phyloP scores from a whole-genome alignment of 2,888 invertebrate genomes.

The Hesperia comma region DNA sequence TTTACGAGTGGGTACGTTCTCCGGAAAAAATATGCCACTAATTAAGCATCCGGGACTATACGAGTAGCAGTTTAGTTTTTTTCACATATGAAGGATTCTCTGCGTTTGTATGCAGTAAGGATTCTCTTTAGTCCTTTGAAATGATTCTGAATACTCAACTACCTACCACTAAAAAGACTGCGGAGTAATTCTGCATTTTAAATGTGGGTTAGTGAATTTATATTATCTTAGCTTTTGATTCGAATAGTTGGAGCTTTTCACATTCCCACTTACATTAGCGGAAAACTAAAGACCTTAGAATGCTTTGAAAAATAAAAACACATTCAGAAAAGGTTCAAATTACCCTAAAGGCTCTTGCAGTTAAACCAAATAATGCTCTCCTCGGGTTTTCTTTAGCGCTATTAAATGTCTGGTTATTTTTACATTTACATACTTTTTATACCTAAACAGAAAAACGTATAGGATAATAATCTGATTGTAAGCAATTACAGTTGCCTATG shows the following conservation, averaged over 20 bases:
- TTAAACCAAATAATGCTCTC: background rate
- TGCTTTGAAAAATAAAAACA: background rate
- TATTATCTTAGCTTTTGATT: slow-evolving; percentile 1
- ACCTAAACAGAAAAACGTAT: too few species aligned
- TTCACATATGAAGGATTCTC: slow-evolving; percentile 15
- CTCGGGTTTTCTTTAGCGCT: background rate
- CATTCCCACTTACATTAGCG: background rate
- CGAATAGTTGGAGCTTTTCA: background rate
- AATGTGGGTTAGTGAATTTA: slow-evolving; percentile 23
- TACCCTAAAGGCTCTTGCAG: background rate
- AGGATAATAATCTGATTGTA: too few species aligned
- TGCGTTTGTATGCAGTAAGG: slow-evolving; percentile 8
- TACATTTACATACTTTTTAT: too few species aligned
- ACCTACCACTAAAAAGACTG: background rate
- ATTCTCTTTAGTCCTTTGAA: slow-evolving; percentile 14
- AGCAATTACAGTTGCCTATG: too few species aligned
- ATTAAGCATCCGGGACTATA: slow-evolving; percentile 23
- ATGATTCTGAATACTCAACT: slow-evolving; percentile 6
- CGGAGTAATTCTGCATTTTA: slow-evolving; percentile 14
- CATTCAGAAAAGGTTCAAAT: background rate
- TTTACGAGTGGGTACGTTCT: slow-evolving; percentile 7
- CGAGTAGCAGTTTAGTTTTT: slow-evolving; percentile 10
- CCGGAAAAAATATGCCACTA: slow-evolving; percentile 20
- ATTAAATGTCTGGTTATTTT: too few species aligned
- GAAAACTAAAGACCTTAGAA: background rate